Evolutionary conservation across 2,888 invertebrate genomes (phyloP), one percentile per base, ranked within the genome.

Genomic region (Eudasyphora cyanicolor): DNA sequence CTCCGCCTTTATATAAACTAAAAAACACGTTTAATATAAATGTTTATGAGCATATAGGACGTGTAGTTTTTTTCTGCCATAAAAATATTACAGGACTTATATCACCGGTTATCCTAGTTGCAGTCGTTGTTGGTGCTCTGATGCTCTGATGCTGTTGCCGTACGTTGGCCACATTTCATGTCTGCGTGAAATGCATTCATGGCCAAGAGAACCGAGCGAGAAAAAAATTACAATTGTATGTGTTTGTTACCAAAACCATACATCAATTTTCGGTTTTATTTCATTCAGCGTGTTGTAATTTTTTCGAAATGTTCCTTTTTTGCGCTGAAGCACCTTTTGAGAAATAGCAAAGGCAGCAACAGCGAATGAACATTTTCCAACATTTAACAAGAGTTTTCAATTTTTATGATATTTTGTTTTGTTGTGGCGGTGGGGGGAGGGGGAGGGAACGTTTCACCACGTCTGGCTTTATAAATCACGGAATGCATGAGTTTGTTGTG

Each of bases 321-420:
- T 21, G 8, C 2, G 19, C 21, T 21, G 21, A 10, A 12, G 17
- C 19, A 64, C 35, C 38, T 62, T n/a, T 62, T 62, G 62, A 38
- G 35, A 38, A 57, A 67, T 76, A 54, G 49, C 67, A 51, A 17
- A n/a, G 32, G 51, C 64, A 57, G 14, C 29, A 6, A 21, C 5
- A 35, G 35, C n/a, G 69, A 17, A 14, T 38, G 54, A 17, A 27
- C 2, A 49, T 35, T 29, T 45, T 2, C 42, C 42, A n/a, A n/a
- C n/a, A 32, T 73, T 69, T 73, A 57, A 69, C 45, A 45, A 74
- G 35, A 73, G 19, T 70, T 82, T 82, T 77, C 74, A 60, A 82
- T 82, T 82, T 82, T 12, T 82, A 60, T 77, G 82, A 78, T 64
- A 32, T 24, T 62, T 62, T 45, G 19, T 45, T 29, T n/a, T n/a